A percentile compares a stretch with the other conserved stretches of the same genome.
These are phyloP conservation scores for Bothrops jararaca DNA, from an alignment of 2,113 vertebrate genomes.

Conservation along the genomic window DNA sequence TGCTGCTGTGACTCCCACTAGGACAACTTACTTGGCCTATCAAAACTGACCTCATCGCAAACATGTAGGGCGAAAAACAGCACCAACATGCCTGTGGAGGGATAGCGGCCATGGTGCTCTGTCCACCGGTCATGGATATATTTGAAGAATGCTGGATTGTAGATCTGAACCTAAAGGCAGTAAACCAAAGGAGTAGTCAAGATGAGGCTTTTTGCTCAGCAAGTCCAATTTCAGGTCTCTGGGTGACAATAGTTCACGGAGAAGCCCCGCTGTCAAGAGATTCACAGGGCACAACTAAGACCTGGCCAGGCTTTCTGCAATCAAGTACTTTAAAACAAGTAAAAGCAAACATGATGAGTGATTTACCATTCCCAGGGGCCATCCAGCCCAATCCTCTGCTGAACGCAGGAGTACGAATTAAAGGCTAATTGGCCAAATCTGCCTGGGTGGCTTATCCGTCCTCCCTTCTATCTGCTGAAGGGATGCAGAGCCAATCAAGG, in stretches of 20 bases:
- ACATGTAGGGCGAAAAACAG: conserved; percentile 96
- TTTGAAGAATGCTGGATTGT: conserved; percentile 98
- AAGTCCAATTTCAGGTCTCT: not conserved
- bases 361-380: not conserved
- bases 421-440: not conserved
- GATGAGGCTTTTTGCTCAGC: not conserved
- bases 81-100: conserved; percentile 97
- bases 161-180: conserved; percentile 88
- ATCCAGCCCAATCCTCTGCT: not conserved
- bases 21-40: not conserved
- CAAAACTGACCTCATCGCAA: conserved; percentile 86
- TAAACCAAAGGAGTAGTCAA: too few relatives aligned
- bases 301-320: not conserved
- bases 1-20: not conserved
- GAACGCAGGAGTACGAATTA: not conserved
- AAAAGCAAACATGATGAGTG: too few relatives aligned
- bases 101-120: conserved; percentile 91
- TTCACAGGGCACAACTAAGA: not conserved
- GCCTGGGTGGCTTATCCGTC: not conserved
- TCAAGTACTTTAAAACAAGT: not conserved
- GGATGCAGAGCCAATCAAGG: not conserved
- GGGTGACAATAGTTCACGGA: not conserved
- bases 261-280: not conserved
- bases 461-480: not conserved
- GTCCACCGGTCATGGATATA: conserved; percentile 98